phyloP scores from a whole-genome alignment of 2,113 vertebrate species.

The Irena cyanogastra region DNA sequence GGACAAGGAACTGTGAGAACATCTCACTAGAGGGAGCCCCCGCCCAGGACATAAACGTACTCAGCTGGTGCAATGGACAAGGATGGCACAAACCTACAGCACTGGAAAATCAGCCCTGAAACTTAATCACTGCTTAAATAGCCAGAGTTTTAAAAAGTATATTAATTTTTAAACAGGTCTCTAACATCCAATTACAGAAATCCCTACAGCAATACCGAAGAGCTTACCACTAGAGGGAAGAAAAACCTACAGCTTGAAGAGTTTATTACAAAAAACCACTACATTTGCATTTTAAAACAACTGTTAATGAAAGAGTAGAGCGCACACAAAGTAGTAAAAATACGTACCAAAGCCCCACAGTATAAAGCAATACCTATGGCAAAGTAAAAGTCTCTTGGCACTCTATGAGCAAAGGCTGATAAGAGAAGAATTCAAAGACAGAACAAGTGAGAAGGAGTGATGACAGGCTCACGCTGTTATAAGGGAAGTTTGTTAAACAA shows the following conservation, averaged over 20 bases:
- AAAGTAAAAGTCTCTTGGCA: neutral
- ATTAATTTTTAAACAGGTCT: neutral
- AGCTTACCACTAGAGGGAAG: neutral
- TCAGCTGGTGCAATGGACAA: neutral
- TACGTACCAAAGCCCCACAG: neutral
- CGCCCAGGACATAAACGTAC: neutral
- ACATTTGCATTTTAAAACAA: neutral
- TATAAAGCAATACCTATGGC: neutral
- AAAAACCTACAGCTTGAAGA: neutral
- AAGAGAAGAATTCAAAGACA: neutral
- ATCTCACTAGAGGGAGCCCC: conserved; percentile 47
- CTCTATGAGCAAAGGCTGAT: neutral
- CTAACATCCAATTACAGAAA: neutral
- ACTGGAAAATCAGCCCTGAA: neutral
- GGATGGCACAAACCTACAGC: neutral
- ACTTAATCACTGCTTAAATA: neutral
- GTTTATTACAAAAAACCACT: neutral
- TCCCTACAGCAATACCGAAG: neutral
- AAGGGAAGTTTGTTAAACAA: neutral
- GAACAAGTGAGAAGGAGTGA: neutral
- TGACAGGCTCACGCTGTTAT: neutral
- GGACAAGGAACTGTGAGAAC: neutral
- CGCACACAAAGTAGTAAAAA: neutral
- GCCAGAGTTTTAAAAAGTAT: neutral
- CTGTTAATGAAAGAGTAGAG: neutral